A percentile compares a stretch with the other conserved stretches of the same genome.
Conservation (phyloP, 2,797 vertebrate genomes). For the Leontopithecus rosalia region DNA sequence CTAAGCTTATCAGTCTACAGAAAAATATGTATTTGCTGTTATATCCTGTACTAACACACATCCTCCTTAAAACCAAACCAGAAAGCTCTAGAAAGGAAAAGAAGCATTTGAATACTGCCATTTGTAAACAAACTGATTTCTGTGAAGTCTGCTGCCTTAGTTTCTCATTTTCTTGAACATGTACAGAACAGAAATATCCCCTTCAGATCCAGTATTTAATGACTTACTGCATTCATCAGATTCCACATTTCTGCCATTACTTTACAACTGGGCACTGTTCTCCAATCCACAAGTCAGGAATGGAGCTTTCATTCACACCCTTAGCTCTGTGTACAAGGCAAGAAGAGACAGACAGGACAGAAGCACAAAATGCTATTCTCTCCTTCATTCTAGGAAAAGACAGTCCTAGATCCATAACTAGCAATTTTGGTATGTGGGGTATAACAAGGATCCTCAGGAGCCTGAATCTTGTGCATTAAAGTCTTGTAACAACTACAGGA, state of each 20-base stretch:
- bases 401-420: not conserved
- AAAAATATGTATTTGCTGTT: not conserved
- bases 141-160: not conserved
- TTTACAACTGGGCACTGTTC: not conserved
- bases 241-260: not conserved
- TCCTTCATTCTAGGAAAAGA: not conserved
- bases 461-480: not conserved
- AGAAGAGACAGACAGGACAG: not conserved
- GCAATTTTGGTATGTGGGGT: not conserved
- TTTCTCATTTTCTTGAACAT: not conserved
- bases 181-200: not conserved
- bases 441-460: not conserved
- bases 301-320: not conserved
- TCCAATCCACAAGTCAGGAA: not conserved
- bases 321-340: not conserved
- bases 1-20: not conserved
- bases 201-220: not conserved
- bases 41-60: not conserved
- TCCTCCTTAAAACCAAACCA: not conserved
- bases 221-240: not conserved
- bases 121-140: not conserved
- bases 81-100: constrained; percentile 16
- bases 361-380: not conserved
- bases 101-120: not conserved
- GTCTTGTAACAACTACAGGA: not conserved